Evolutionary conservation across 2,888 invertebrate genomes (phyloP), one percentile per base, ranked within the genome.

Genomic region (Synanthedon myopaeformis): DNA sequence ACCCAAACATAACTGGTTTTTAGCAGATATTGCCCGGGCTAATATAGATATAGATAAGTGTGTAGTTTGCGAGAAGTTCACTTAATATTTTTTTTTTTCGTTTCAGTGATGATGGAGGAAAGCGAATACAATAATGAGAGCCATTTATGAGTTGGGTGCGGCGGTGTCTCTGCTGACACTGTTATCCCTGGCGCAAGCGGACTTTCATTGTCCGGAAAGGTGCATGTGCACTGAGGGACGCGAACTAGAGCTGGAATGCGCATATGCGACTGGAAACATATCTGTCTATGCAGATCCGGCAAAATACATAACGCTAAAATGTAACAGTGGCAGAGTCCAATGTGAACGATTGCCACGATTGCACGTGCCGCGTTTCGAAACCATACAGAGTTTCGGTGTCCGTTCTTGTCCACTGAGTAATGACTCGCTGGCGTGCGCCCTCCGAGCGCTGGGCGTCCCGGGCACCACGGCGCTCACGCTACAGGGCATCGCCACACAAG

Each of bases 401-500:
- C 17, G 23, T 14, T 19, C 42, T 48, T 57, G 56, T 41, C 49
- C 50, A 8, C 51, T 57, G 8, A 53, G 28, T 11, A 11, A 13
- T 28, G 41, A 13, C 11, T 50, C 56, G 19, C 52, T 57, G 28
- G 35, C 13, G 12, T 35, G 41, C 51, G 14, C 41, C 41, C n/a
- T 41, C 28, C 19, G 13, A 41, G 48, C 52, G 5, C 49, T 57
- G 11, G 55, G 92, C 92, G 63, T 51, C n/a, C 14, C 49, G 8
- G 10, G 84, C 90, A 0, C 92, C 93, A 62, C 78, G 94, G 42
- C 89, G 90, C 65, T 87, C 90, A 0, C 54, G 11, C 48, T 94
- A 94, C 67, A 76, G 51, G 10, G 13, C 93, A 13, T 89, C 89
- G 57, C 92, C 90, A 77, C 93, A 45, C 94, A 92, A 66, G 93